Base-by-base conservation (phyloP, 2,888 invertebrate species). In the Nomada hirtipes region DNA sequence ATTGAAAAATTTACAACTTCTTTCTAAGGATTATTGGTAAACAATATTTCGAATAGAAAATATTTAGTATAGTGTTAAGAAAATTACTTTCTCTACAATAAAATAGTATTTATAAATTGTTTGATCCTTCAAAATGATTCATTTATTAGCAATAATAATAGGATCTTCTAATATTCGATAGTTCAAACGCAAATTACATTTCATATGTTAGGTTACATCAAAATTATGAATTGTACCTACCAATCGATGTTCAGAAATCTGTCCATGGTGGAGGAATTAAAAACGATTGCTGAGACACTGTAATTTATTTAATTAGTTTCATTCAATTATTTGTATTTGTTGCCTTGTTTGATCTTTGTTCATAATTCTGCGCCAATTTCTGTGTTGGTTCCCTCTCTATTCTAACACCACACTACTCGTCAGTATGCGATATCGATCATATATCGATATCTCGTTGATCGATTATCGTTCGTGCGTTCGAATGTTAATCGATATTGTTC, bases 181-280 rank as follows among this genome's bases (percentile, higher is more conserved):
- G 47, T 67, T 68, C 7, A 47, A 52, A 64, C 26, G 4, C 11
- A 53, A 36, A 42, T 13, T 36, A 47, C 7, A 36, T 61, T 29
- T 13, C 63, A 26, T 26, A 50, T 13, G 11, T 20, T 50, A 71
- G 59, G 55, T 63, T 44, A 42, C 26, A 20, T 36, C 4, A 23
- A 26, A 20, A 59, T 57, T 42, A 50, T 42, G 3, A 10, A 47
- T n/a, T n/a, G n/a, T 50, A 84, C 84, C 82, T 83, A 92, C 92
- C 92, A 92, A 78, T 91, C 86, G 61, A 92, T 89, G 29, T 77
- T 86, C 29, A 84, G 76, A 71, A 92, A 92, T 53, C 87, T 86
- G 1, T 92, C 91, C 92, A 92, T 92, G n/a, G 7, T 57, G n/a
- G 1, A n/a, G 9, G 60, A 60, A 64, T 65, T 53, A 53, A 2